Percentiles rank a stretch among this genome's conserved stretches.
These are phyloP conservation scores for Hypothenemus hampei DNA, from an alignment of 1,140 invertebrate genomes.

Conservation along the genomic window DNA sequence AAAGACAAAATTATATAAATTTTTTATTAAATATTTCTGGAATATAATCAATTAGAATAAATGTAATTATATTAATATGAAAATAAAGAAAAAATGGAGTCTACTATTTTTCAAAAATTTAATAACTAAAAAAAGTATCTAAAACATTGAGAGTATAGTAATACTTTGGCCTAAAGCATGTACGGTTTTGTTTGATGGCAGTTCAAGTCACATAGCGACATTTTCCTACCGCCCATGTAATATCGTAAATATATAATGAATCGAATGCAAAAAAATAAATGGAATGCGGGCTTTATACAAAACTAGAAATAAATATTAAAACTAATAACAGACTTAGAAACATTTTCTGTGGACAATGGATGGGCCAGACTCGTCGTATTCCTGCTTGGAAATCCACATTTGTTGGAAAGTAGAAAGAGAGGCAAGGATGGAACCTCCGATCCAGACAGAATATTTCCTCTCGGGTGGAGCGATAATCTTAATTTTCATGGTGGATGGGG, in stretches of 20 bases:
- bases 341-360: conserved; percentile 91
- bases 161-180: conserved; percentile 45
- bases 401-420: conserved; percentile 79
- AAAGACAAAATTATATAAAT: neutral
- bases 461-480: conserved; percentile 92
- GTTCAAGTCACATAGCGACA: conserved; percentile 29
- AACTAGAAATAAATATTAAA: conserved; percentile 18
- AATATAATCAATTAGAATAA: neutral
- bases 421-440: conserved; percentile 81
- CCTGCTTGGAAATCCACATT: conserved; percentile 90
- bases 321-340: conserved; percentile 59
- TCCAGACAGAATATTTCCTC: conserved; percentile 92
- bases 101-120: conserved; percentile 37
- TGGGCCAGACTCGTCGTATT: conserved; percentile 90
- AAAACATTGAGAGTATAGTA: conserved; percentile 33
- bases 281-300: conserved; percentile 30
- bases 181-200: conserved; percentile 36
- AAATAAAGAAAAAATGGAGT: conserved; percentile 34
- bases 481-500: conserved; percentile 82
- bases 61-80: conserved; percentile 26
- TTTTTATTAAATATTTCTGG: neutral
- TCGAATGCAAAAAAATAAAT: conserved; percentile 33
- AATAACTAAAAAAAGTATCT: conserved; percentile 45
- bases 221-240: no score
- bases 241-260: conserved; percentile 52